These are phyloP conservation scores for Spisula solida DNA, from an alignment of 2,888 invertebrate species.

Conservation along the genomic window DNA sequence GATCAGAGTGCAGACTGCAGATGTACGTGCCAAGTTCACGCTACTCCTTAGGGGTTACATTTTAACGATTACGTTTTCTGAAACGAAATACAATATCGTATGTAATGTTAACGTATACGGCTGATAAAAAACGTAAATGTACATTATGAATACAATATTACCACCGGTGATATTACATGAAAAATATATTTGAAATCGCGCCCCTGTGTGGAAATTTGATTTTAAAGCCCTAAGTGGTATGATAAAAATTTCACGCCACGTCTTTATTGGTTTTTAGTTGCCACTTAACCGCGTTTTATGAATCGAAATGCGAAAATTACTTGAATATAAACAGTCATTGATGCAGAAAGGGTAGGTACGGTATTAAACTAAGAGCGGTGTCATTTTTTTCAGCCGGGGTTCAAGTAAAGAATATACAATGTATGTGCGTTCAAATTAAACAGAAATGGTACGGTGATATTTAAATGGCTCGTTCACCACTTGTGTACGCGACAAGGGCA, in stretches of 20 bases:
- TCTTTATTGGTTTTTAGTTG: slow-evolving; percentile 36
- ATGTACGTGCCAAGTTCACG: no score
- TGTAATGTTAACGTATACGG: background rate
- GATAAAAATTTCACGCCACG: slow-evolving; percentile 42
- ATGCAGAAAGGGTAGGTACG: background rate
- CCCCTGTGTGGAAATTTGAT: slow-evolving; percentile 22
- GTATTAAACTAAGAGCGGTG: background rate
- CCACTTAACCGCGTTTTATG: slow-evolving; percentile 34
- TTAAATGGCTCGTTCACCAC: slow-evolving; percentile 7
- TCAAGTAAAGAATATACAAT: background rate
- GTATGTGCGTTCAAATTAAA: background rate
- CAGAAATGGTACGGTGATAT: background rate
- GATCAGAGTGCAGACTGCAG: no score
- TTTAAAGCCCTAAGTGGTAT: slow-evolving; percentile 23
- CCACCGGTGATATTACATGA: background rate
- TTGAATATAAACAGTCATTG: slow-evolving; percentile 2
- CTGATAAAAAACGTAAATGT: background rate
- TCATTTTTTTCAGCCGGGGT: background rate
- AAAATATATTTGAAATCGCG: background rate
- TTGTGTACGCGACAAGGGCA: background rate
- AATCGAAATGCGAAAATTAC: slow-evolving; percentile 39
- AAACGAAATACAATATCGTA: no score
- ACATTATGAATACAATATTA: background rate
- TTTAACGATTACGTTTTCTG: no score
- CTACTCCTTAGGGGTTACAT: no score